A percentile compares a stretch with the other conserved stretches of the same genome.
phyloP scores from a whole-genome alignment of 2,888 invertebrate species.

The Arrhopalites spinosus region DNA sequence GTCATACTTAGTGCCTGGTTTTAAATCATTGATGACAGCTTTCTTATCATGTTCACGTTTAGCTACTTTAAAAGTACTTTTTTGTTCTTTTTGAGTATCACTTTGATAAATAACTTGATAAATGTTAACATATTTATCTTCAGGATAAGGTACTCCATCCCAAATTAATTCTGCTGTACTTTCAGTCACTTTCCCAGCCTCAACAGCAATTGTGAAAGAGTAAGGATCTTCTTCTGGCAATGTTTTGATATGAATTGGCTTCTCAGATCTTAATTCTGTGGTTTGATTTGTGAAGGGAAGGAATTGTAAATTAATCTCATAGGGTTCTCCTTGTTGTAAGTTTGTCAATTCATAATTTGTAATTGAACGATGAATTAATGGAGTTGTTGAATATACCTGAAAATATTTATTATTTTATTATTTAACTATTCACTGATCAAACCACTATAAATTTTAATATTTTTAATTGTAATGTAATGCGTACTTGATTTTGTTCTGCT shows the following conservation, averaged over 20 bases:
- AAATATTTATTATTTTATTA: slow-evolving; percentile 1
- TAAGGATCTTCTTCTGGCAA: slow-evolving; percentile 77
- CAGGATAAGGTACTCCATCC: slow-evolving; percentile 84
- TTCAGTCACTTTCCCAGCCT: slow-evolving; percentile 75
- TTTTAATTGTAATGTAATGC: background rate
- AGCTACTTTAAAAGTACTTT: slow-evolving; percentile 74
- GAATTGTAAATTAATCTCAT: slow-evolving; percentile 81
- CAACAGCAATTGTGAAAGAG: slow-evolving; percentile 78
- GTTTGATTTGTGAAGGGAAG: slow-evolving; percentile 77
- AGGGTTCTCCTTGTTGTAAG: slow-evolving; percentile 75
- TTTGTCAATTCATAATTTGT: slow-evolving; percentile 78
- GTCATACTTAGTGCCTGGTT: slow-evolving; percentile 70
- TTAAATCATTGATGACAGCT: slow-evolving; percentile 70
- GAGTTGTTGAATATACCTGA: slow-evolving; percentile 78
- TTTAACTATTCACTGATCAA: background rate
- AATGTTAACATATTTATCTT: slow-evolving; percentile 87
- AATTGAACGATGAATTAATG: slow-evolving; percentile 80
- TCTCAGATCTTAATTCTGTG: slow-evolving; percentile 76
- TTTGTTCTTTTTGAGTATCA: slow-evolving; percentile 71
- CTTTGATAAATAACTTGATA: slow-evolving; percentile 83
- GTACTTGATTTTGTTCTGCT: slow-evolving; percentile 73
- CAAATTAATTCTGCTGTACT: slow-evolving; percentile 78
- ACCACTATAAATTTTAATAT: background rate
- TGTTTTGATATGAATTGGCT: slow-evolving; percentile 73
- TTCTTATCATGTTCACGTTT: slow-evolving; percentile 73